Conservation (phyloP, 2,888 invertebrate genomes). For the Eudasyphora cyanicolor region DNA sequence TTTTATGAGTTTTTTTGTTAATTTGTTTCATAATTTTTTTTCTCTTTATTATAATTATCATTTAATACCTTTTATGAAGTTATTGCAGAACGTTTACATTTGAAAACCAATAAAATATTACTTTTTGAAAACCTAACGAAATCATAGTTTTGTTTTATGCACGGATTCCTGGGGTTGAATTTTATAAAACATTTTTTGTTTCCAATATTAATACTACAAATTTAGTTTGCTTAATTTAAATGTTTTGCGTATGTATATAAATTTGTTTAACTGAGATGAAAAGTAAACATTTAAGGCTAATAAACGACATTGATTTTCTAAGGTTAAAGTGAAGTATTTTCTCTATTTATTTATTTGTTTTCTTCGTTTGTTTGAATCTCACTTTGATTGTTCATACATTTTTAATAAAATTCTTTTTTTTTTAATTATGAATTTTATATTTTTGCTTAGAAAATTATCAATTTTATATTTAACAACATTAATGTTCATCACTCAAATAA, state of each 20-base stretch:
- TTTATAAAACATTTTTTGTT: background rate
- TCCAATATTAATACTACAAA: background rate
- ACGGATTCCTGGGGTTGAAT: background rate
- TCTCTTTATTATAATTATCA: constrained; percentile 44
- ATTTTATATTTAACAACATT: too few species aligned
- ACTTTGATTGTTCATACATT: constrained; percentile 10
- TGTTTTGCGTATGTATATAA: constrained; percentile 31
- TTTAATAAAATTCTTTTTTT: too few species aligned
- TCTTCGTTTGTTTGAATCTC: background rate
- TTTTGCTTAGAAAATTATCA: too few species aligned
- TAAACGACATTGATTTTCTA: constrained; percentile 56
- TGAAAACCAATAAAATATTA: constrained; percentile 14
- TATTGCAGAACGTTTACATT: constrained; percentile 57
- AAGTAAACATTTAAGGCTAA: constrained; percentile 56
- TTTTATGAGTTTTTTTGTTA: constrained; percentile 20
- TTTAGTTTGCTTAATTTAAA: constrained; percentile 17
- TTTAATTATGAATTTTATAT: too few species aligned
- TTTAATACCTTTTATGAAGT: constrained; percentile 62
- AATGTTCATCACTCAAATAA: too few species aligned
- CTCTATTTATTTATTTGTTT: background rate
- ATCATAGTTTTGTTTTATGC: background rate
- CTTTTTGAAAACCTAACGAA: constrained; percentile 11
- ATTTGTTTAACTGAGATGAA: background rate
- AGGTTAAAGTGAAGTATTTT: constrained; percentile 18
- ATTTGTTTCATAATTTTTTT: too few species aligned